A percentile compares a stretch with the other conserved stretches of the same genome.
Evolutionary conservation across 2,797 vertebrate genomes (phyloP).

Genomic region (Anableps anableps): DNA sequence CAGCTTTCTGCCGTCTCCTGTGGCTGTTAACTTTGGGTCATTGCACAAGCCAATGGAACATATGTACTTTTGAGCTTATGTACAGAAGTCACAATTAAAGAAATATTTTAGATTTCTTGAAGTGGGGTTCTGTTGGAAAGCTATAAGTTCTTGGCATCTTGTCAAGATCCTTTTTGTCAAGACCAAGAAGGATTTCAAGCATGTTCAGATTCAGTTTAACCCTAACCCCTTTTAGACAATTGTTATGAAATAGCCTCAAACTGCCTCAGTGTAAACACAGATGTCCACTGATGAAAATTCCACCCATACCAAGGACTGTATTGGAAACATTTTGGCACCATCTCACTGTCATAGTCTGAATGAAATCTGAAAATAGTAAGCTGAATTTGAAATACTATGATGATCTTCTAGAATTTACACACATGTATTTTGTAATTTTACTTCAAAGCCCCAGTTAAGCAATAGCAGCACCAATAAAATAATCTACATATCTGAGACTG

Average conservation of each 20-base stretch:
- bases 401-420: neutral
- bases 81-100: constrained; percentile 54
- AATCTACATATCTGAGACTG: neutral
- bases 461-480: neutral
- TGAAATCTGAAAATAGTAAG: neutral
- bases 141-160: neutral
- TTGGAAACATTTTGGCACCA: neutral
- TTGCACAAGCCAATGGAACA: constrained; percentile 69
- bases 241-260: neutral
- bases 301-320: neutral
- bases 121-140: neutral
- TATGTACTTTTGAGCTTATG: constrained; percentile 62
- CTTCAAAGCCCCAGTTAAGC: neutral
- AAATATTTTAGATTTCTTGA: neutral
- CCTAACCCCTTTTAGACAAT: neutral
- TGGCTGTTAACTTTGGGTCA: constrained; percentile 80
- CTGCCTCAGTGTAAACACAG: neutral
- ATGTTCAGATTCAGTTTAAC: neutral
- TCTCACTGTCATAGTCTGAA: neutral
- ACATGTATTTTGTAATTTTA: neutral
- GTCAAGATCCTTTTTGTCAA: neutral
- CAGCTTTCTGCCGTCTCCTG: constrained; percentile 62
- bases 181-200: neutral
- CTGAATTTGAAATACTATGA: neutral
- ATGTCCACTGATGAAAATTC: neutral